Base-by-base conservation (phyloP, 2,797 vertebrate genomes). In the Rousettus madagascariensis region DNA sequence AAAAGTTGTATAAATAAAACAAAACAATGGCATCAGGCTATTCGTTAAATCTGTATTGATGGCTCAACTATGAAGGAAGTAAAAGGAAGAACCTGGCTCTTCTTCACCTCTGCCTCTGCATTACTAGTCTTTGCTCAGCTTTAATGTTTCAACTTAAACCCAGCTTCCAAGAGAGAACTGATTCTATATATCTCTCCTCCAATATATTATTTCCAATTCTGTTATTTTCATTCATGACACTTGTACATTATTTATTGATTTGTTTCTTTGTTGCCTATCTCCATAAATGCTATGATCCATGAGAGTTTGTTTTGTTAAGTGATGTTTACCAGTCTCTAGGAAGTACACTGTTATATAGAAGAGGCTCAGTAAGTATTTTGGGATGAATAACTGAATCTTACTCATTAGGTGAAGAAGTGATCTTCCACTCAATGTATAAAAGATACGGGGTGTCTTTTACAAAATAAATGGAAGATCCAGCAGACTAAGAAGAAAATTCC, bases 1-100 rank as follows among this genome's bases (percentile, higher is more conserved):
- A 66, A 91, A 79, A 28, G 6, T 28, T 93, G 30, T 75, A 63
- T 90, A 77, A 91, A 90, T 93, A 90, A 94, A 88, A 53, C 10
- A 71, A 93, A 95, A 66, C 17, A 83, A 55, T 38, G 5, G 2
- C 43, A 95, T 30, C 30, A 41, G 53, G 24, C 69, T 91, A 43
- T 84, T 93, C 87, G 66, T 94, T 90, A 93, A 77, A 84, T 84
- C 61, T 69, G 16, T 55, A 38, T 38, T 41, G 65, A 86, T 59
- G 19, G 36, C 53, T 80, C 24, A 84, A 13, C 53, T 49, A 33
- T 26, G 61, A 71, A 77, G 28, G 22, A 63, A 69, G 28, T 26
- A 24, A 53, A 85, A 77, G 24, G 28, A 82, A 80, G 28, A 15
- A 82, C 55, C 17, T 86, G 57, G 26, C 8, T 2, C 38, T 63